phyloP scores from a whole-genome alignment of 2,797 vertebrate species.

The Erpetoichthys calabaricus region DNA sequence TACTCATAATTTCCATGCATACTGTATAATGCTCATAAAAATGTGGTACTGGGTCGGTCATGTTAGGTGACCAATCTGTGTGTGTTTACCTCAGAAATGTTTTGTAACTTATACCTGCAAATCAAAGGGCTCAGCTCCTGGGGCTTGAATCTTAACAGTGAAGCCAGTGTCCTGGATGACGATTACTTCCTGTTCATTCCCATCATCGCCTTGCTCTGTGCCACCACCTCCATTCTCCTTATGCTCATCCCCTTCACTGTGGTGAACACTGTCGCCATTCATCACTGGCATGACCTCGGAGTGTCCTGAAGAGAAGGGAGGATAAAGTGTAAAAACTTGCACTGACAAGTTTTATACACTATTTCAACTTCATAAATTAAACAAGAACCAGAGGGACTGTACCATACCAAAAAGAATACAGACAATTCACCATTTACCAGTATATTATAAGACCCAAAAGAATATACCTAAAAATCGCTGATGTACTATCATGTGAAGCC shows the following conservation, averaged over 20 bases:
- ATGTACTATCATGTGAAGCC: too few relatives aligned
- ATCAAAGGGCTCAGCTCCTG: conserved; percentile 85
- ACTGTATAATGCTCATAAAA: too few relatives aligned
- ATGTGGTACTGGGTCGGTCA: too few relatives aligned
- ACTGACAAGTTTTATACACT: neutral
- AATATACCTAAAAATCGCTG: too few relatives aligned
- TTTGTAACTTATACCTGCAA: conserved; percentile 60
- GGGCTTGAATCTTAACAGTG: conserved; percentile 88
- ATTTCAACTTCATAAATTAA: neutral
- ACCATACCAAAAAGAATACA: too few relatives aligned
- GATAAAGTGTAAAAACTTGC: conserved; percentile 4
- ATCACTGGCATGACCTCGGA: conserved; percentile 61
- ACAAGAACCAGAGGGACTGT: neutral
- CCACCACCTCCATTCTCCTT: conserved; percentile 66
- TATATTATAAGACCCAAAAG: too few relatives aligned
- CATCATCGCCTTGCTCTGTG: conserved; percentile 58
- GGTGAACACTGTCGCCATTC: conserved; percentile 68
- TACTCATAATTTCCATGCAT: too few relatives aligned
- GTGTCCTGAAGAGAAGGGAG: conserved; percentile 42
- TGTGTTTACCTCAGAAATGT: too few relatives aligned
- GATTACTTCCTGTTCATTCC: conserved; percentile 91
- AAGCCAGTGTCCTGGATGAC: conserved; percentile 98
- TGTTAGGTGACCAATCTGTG: too few relatives aligned
- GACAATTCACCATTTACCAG: too few relatives aligned
- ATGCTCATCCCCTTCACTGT: conserved; percentile 46